Percentiles rank a stretch among this genome's conserved stretches.
phyloP scores from a whole-genome alignment of 2,113 vertebrate genomes.

The Delphinapterus leucas region DNA sequence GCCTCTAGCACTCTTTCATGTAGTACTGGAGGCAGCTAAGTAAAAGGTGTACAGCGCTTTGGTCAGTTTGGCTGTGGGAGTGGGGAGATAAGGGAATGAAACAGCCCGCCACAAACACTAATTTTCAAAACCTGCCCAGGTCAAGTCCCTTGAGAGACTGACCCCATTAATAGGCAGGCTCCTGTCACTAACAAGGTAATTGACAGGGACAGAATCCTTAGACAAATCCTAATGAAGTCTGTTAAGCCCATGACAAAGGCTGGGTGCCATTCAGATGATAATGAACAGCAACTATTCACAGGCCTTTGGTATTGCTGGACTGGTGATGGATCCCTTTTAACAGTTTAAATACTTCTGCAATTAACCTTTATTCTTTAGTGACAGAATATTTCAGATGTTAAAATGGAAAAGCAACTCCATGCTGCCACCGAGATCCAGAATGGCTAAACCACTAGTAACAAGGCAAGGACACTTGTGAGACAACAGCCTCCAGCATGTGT shows the following conservation, averaged over 20 bases:
- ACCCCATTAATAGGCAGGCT: background rate
- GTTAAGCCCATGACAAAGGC: slow-evolving; percentile 28
- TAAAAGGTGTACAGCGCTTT: background rate
- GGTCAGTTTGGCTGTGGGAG: background rate
- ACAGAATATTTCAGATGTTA: slow-evolving; percentile 6
- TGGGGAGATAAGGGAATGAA: background rate
- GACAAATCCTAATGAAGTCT: slow-evolving; percentile 43
- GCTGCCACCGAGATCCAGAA: slow-evolving; percentile 10
- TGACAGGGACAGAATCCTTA: slow-evolving; percentile 1
- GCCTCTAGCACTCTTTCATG: slow-evolving; percentile 10
- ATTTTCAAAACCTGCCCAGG: background rate
- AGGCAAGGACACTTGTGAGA: background rate
- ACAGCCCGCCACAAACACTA: background rate
- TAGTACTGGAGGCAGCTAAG: background rate
- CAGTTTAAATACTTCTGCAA: slow-evolving; percentile 45
- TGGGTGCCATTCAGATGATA: slow-evolving; percentile 47
- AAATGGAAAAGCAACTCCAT: slow-evolving; percentile 32
- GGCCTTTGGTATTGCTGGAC: background rate
- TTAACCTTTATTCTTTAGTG: slow-evolving; percentile 43
- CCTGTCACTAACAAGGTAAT: slow-evolving; percentile 38
- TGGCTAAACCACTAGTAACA: background rate
- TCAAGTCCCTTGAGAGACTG: background rate
- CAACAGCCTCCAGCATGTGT: background rate
- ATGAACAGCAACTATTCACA: slow-evolving; percentile 7
- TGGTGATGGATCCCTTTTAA: background rate